Evolutionary conservation across 2,113 vertebrate genomes (phyloP), one percentile per base, ranked within the genome.

Genomic region (Chionomys nivalis): DNA sequence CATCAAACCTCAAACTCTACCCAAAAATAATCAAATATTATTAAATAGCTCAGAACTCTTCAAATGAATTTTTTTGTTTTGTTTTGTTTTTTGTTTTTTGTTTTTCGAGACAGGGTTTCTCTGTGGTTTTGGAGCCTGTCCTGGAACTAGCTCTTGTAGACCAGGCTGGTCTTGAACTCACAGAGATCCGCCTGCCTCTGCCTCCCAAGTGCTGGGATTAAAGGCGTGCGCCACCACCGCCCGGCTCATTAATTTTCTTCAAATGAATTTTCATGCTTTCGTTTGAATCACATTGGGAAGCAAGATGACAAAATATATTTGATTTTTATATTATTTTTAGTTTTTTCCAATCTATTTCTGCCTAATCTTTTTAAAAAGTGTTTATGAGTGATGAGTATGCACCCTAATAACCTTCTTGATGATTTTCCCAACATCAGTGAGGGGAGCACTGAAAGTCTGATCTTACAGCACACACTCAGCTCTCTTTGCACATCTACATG

Each of bases 11-110:
- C 75, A 61, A 90, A 86, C 12, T 61, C 19, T 11, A 65, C 1
- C 1, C 19, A 39, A 11, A 11, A 36, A 63, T 85, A 39, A 79
- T 14, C 42, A 90, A 72, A 81, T 39, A 77, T 52, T 72, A 52
- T 78, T 73, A 63, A 88, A 82, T 36, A 92, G 7, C 19, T 2
- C 28, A 24, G 58, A 31, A 73, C 4, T 31, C 1, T 78, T 83
- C 17, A 94, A 26, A 44, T 36, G 92, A 26, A 44, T 36, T 94
- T 93, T n/a, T n/a, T n/a, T n/a, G n/a, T n/a, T n/a, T n/a, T n/a
- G n/a, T n/a, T n/a, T n/a, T n/a, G n/a, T n/a, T n/a, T n/a, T n/a
- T n/a, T n/a, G n/a, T n/a, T n/a, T n/a, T n/a, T n/a, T n/a, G n/a
- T n/a, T n/a, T n/a, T n/a, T n/a, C n/a, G n/a, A n/a, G n/a, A n/a